A percentile compares a stretch with the other conserved stretches of the same genome.
These are phyloP conservation scores for Geococcyx californianus DNA, from an alignment of 2,113 vertebrate species.

Conservation along the genomic window DNA sequence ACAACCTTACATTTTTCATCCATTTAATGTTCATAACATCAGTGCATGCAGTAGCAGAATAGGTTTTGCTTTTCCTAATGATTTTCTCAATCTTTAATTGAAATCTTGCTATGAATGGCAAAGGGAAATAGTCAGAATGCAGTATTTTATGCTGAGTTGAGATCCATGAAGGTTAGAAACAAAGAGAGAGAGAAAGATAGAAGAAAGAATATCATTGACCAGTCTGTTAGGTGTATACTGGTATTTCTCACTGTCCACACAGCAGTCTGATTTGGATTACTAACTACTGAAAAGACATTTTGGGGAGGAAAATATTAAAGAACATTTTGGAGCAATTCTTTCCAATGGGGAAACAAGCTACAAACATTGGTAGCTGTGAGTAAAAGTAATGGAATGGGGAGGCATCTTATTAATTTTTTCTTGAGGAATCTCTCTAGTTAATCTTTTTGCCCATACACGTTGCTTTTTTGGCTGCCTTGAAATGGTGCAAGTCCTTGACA, in stretches of 20 bases:
- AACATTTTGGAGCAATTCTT: background rate
- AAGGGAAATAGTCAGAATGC: background rate
- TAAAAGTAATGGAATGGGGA: background rate
- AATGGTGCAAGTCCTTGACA: background rate
- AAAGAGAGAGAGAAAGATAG: background rate
- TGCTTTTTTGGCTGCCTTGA: background rate
- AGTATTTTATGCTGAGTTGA: background rate
- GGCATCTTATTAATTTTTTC: background rate
- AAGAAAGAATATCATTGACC: background rate
- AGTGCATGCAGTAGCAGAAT: background rate
- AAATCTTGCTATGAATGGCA: background rate
- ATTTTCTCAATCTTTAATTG: background rate
- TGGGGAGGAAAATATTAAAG: background rate
- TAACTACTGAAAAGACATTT: background rate
- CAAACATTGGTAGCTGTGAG: background rate
- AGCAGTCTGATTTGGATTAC: background rate
- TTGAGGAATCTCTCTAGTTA: background rate
- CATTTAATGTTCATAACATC: background rate
- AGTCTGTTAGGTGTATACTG: background rate
- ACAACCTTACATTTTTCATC: background rate
- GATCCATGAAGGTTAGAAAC: background rate
- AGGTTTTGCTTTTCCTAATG: background rate
- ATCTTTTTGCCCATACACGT: background rate
- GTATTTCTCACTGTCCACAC: background rate
- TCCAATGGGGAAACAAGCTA: background rate